These are phyloP conservation scores for Coreius guichenoti DNA, from an alignment of 2,797 vertebrate species.

Conservation along the genomic window DNA sequence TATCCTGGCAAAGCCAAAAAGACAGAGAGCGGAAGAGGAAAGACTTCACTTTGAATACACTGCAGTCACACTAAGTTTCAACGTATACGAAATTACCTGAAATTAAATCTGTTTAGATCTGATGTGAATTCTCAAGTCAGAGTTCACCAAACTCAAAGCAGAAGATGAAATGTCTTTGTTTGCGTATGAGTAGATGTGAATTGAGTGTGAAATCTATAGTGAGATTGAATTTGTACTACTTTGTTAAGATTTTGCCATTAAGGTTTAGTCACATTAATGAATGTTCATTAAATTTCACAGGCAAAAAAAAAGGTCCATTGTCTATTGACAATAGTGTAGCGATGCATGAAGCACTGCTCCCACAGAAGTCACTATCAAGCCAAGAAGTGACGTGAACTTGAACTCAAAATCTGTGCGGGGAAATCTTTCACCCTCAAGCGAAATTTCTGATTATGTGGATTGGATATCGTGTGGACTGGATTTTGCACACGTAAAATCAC, in stretches of 20 bases:
- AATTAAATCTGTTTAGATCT: background rate
- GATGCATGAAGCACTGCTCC: background rate
- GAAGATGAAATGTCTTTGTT: background rate
- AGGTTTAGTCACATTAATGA: background rate
- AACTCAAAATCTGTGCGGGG: background rate
- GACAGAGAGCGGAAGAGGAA: constrained; percentile 26
- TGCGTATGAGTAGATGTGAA: background rate
- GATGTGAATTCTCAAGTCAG: background rate
- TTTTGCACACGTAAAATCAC: background rate
- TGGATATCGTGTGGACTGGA: background rate
- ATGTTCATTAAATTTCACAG: background rate
- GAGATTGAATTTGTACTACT: constrained; percentile 42
- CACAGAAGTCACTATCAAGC: background rate
- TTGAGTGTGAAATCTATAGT: background rate
- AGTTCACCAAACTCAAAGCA: background rate
- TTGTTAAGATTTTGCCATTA: constrained; percentile 17
- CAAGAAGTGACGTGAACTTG: background rate
- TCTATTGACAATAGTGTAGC: background rate
- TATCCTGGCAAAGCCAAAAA: constrained; percentile 52
- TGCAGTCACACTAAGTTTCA: background rate
- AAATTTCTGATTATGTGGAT: background rate
- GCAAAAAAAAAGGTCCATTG: background rate
- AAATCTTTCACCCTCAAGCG: background rate
- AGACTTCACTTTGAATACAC: constrained; percentile 51
- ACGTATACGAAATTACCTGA: background rate